phyloP scores from a whole-genome alignment of 2,113 vertebrate genomes.

The Laticauda laticaudata region DNA sequence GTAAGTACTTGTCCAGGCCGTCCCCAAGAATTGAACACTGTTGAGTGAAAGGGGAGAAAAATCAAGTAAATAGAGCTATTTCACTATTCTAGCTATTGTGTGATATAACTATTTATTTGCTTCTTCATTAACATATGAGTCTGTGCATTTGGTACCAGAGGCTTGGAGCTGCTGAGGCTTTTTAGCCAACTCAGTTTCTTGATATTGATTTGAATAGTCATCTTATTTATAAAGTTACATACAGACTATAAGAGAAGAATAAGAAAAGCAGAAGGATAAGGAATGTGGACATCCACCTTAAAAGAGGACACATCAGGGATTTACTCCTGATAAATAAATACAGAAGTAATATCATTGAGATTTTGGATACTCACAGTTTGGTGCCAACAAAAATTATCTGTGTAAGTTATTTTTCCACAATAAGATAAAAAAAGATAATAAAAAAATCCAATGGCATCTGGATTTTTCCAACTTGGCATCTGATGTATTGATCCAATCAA shows the following conservation, averaged over 20 bases:
- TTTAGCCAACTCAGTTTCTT: neutral
- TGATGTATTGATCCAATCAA: neutral
- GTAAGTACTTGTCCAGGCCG: neutral
- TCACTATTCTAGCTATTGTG: neutral
- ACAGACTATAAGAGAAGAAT: neutral
- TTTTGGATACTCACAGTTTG: neutral
- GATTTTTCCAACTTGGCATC: neutral
- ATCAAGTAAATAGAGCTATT: neutral
- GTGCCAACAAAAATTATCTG: neutral
- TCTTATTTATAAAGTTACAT: neutral
- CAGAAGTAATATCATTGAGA: neutral
- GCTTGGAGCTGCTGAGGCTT: neutral
- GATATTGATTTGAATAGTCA: neutral
- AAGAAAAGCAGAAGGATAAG: neutral
- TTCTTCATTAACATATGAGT: neutral
- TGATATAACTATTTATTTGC: neutral
- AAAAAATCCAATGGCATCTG: neutral
- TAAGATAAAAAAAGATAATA: neutral
- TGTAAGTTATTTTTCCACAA: neutral
- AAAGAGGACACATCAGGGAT: neutral
- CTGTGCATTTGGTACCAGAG: neutral
- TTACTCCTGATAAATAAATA: neutral
- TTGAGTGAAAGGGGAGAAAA: neutral
- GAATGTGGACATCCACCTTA: neutral
- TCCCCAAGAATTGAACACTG: neutral